Conservation (phyloP, 2,797 vertebrate species). For the Chaenodraco wilsoni region DNA sequence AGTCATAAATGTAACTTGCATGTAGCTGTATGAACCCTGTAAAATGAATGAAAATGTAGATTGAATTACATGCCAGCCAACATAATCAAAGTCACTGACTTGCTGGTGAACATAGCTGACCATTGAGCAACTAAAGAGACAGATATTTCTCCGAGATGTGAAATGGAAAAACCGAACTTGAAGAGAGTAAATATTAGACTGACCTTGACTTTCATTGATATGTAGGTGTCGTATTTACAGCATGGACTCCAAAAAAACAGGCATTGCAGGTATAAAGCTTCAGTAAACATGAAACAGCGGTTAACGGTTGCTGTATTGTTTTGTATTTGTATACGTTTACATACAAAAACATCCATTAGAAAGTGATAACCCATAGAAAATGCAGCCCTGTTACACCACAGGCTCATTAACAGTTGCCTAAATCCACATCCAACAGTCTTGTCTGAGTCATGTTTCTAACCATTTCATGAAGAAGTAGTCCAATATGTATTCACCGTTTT, state of each 20-base stretch:
- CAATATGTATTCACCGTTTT: constrained; percentile 7
- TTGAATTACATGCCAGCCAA: neutral
- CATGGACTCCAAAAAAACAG: too few relatives aligned
- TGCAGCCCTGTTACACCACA: neutral
- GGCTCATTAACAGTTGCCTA: neutral
- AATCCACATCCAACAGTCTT: neutral
- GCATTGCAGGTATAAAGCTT: neutral
- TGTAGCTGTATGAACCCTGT: too few relatives aligned
- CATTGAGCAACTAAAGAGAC: neutral
- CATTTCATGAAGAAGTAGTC: neutral
- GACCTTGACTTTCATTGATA: too few relatives aligned
- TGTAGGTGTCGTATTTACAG: neutral
- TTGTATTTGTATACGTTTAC: too few relatives aligned
- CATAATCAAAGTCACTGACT: neutral
- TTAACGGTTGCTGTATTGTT: too few relatives aligned
- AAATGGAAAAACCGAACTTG: neutral
- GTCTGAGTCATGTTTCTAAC: neutral
- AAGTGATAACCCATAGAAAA: neutral
- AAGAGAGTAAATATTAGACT: neutral
- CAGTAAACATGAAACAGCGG: neutral
- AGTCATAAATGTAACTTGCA: too few relatives aligned
- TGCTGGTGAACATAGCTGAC: neutral
- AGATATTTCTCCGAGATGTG: neutral
- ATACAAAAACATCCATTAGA: too few relatives aligned
- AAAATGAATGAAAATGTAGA: neutral